phyloP scores from a whole-genome alignment of 2,888 invertebrate species.

The Xiphydria camelus region DNA sequence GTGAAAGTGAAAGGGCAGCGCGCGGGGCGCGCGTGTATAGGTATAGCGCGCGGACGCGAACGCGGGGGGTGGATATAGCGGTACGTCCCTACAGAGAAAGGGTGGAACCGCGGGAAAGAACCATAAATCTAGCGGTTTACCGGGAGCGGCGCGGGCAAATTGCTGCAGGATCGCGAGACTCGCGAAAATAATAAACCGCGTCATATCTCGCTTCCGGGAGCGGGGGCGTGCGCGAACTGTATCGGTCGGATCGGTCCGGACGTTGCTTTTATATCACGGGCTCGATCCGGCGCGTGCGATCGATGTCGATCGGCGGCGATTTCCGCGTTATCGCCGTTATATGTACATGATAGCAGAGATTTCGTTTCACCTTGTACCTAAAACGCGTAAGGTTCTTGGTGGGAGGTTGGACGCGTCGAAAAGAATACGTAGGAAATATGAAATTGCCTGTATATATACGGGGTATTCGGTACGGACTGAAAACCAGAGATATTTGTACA shows the following conservation, averaged over 20 bases:
- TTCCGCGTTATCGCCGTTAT: too few species aligned
- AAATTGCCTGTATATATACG: too few species aligned
- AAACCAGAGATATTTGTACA: too few species aligned
- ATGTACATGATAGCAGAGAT: too few species aligned
- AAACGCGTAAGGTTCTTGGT: too few species aligned
- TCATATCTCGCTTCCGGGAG: conserved; percentile 28
- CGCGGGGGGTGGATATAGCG: background rate
- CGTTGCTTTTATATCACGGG: conserved; percentile 27
- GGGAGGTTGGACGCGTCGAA: too few species aligned
- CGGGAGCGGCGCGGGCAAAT: conserved; percentile 28
- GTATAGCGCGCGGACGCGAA: too few species aligned
- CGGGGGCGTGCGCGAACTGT: too few species aligned
- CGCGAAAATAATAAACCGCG: conserved; percentile 34
- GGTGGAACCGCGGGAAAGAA: conserved; percentile 35
- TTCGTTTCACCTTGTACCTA: too few species aligned
- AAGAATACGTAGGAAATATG: too few species aligned
- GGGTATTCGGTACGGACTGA: too few species aligned
- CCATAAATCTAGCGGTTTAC: conserved; percentile 43
- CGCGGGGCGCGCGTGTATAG: background rate
- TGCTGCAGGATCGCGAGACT: conserved; percentile 28
- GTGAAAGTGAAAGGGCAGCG: background rate
- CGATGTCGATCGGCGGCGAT: background rate
- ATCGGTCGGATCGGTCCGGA: too few species aligned
- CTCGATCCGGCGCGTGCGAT: conserved; percentile 3
- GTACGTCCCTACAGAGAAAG: conserved; percentile 36